phyloP scores from a whole-genome alignment of 2,797 vertebrate genomes.

The Brachymystax lenok region DNA sequence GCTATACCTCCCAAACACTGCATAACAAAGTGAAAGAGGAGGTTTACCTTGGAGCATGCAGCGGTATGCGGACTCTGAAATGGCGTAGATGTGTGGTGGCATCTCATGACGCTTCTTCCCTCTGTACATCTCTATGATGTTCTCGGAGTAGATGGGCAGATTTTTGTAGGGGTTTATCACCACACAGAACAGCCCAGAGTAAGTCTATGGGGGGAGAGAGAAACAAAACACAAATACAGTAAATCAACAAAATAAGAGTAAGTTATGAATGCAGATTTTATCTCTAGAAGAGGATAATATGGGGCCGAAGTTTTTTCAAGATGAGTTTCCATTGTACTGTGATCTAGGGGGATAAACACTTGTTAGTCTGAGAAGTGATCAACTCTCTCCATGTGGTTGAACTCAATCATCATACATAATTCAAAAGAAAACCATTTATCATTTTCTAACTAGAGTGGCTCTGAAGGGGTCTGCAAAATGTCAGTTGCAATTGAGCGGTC shows the following conservation, averaged over 20 bases:
- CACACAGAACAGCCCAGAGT: conserved; percentile 96
- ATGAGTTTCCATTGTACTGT: neutral
- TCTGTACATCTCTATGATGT: conserved; percentile 97
- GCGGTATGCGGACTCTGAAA: conserved; percentile 94
- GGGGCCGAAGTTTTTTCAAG: neutral
- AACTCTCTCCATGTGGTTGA: neutral
- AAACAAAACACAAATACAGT: conserved; percentile 13
- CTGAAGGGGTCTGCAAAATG: neutral
- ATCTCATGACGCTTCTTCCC: conserved; percentile 97
- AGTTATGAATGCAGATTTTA: neutral
- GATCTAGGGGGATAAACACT: neutral
- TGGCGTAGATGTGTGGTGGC: conserved; percentile 96
- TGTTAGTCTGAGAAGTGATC: neutral
- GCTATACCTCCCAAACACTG: neutral
- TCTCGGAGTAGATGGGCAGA: conserved; percentile 95
- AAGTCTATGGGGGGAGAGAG: conserved; percentile 80
- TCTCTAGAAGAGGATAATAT: neutral
- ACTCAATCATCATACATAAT: neutral
- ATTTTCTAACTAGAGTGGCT: neutral
- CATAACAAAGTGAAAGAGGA: neutral
- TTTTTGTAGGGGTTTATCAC: conserved; percentile 99
- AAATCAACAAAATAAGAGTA: neutral
- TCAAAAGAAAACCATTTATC: neutral
- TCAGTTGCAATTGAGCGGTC: neutral
- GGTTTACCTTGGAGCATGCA: conserved; percentile 97